Conservation (phyloP, 1,140 invertebrate species). For the Magallana angulata region DNA sequence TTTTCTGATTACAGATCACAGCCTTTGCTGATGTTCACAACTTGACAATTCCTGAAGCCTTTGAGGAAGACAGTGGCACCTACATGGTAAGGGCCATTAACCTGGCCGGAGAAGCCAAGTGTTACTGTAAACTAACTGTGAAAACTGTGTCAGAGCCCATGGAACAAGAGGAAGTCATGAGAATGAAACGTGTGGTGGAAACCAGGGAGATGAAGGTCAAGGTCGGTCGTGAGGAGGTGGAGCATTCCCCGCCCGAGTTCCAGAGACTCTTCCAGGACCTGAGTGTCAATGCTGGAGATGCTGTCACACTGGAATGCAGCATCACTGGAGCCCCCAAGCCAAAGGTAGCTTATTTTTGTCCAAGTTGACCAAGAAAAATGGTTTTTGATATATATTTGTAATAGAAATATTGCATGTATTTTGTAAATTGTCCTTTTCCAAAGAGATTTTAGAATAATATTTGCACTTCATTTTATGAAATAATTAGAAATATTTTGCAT, state of each 20-base stretch:
- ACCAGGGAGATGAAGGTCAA: conserved; percentile 56
- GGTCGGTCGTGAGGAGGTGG: conserved; percentile 60
- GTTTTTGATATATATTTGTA: too few species aligned
- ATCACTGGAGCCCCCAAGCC: conserved; percentile 87
- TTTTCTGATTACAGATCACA: conserved; percentile 85
- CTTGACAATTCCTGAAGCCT: conserved; percentile 81
- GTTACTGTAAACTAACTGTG: conserved; percentile 75
- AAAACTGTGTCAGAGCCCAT: conserved; percentile 79
- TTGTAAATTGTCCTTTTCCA: too few species aligned
- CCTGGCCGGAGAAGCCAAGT: conserved; percentile 80
- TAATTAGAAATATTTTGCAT: too few species aligned
- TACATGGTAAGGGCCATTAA: conserved; percentile 95
- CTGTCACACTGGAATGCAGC: conserved; percentile 86
- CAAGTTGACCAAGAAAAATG: too few species aligned
- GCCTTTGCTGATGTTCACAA: conserved; percentile 91
- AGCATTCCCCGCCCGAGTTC: conserved; percentile 77
- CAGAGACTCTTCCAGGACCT: conserved; percentile 76
- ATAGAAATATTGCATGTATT: too few species aligned
- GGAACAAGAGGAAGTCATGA: conserved; percentile 60
- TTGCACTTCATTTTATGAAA: too few species aligned
- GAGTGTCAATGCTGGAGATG: conserved; percentile 80
- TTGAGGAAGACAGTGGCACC: conserved; percentile 88
- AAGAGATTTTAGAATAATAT: too few species aligned
- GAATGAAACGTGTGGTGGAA: conserved; percentile 56
- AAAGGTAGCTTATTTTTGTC: conserved; percentile 81